Conservation (phyloP, 92 coral and sea anemone species). For the Actinernus sp. region DNA sequence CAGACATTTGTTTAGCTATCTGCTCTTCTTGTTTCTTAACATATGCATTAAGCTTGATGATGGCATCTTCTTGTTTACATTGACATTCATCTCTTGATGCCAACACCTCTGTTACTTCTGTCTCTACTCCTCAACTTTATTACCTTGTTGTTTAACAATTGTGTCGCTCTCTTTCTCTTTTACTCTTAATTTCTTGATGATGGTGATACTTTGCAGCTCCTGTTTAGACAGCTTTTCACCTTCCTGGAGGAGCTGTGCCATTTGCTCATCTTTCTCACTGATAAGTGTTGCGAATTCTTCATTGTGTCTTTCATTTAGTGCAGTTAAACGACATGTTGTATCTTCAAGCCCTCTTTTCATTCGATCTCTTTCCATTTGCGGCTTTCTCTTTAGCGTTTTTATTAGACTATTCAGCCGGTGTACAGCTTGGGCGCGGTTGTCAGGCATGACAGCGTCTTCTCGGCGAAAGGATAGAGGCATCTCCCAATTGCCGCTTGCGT, state of each 20-base stretch:
- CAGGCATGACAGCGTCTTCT: conserved; percentile 24
- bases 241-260: conserved; percentile 89
- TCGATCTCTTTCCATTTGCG: conserved; percentile 82
- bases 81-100: conserved; percentile 81
- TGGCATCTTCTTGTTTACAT: conserved; percentile 89
- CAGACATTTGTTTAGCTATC: conserved; percentile 85
- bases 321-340: conserved; percentile 69
- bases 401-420: background rate
- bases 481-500: conserved; percentile 37
- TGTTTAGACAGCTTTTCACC: conserved; percentile 99
- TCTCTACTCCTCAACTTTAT: conserved; percentile 73
- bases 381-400: background rate
- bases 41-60: conserved; percentile 86
- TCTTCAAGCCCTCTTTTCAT: conserved; percentile 78
- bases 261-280: conserved; percentile 94
- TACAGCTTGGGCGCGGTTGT: conserved; percentile 44
- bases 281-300: conserved; percentile 78
- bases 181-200: conserved; percentile 88
- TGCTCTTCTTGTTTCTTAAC: conserved; percentile 91
- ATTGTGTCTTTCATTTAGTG: conserved; percentile 78
- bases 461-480: conserved; percentile 56
- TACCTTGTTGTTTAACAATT: conserved; percentile 79
- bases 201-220: conserved; percentile 90
- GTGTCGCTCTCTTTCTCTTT: conserved; percentile 92
- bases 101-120: conserved; percentile 88